These are phyloP conservation scores for Mamestra configurata DNA, from an alignment of 1,140 invertebrate genomes.

Conservation along the genomic window DNA sequence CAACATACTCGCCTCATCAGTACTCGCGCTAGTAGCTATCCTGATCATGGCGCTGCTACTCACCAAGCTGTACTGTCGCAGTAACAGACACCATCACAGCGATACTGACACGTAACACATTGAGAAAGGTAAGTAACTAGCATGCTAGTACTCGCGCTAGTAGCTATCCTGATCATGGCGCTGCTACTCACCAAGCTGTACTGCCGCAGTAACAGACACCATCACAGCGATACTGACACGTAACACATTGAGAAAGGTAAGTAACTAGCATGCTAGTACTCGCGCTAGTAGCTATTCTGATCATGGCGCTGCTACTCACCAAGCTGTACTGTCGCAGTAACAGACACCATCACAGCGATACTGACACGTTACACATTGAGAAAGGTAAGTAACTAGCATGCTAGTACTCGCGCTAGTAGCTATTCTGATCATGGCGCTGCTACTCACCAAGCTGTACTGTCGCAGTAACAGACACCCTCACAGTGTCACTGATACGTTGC, in stretches of 20 bases:
- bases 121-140: slow-evolving; percentile 71
- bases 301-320: slow-evolving; percentile 68
- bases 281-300: slow-evolving; percentile 67
- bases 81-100: slow-evolving; percentile 64
- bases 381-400: slow-evolving; percentile 66
- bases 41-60: slow-evolving; percentile 71
- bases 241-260: slow-evolving; percentile 76
- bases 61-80: slow-evolving; percentile 69
- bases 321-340: slow-evolving; percentile 70
- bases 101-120: slow-evolving; percentile 66
- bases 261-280: slow-evolving; percentile 52
- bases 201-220: slow-evolving; percentile 65
- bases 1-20: slow-evolving; percentile 64
- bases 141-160: slow-evolving; percentile 63
- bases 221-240: slow-evolving; percentile 67
- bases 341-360: slow-evolving; percentile 67
- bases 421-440: slow-evolving; percentile 67
- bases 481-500: slow-evolving; percentile 65
- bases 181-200: slow-evolving; percentile 70
- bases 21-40: slow-evolving; percentile 67
- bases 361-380: slow-evolving; percentile 67
- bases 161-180: slow-evolving; percentile 68
- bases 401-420: slow-evolving; percentile 67
- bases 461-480: slow-evolving; percentile 64
- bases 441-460: slow-evolving; percentile 72